phyloP scores from a whole-genome alignment of 2,888 invertebrate genomes.

The Tromatobia lineatoria region DNA sequence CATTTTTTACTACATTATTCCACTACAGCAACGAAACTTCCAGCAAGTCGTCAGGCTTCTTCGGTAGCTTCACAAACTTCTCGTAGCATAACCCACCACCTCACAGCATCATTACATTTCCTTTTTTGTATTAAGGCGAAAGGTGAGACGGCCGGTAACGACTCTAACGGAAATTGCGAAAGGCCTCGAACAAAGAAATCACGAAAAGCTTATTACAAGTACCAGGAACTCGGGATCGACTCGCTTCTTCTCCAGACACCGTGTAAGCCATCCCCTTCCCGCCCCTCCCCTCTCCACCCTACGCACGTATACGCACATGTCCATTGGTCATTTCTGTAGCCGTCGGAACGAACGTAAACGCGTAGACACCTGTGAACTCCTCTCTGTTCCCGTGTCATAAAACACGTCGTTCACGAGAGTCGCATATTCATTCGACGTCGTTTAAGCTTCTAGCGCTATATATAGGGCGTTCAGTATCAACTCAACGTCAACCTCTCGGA shows the following conservation, averaged over 20 bases:
- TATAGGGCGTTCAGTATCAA: background rate
- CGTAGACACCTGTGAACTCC: conserved; percentile 75
- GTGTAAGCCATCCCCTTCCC: background rate
- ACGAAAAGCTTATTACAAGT: conserved; percentile 66
- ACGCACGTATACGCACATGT: conserved; percentile 36
- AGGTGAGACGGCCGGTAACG: conserved; percentile 20
- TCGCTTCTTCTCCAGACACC: conserved; percentile 37
- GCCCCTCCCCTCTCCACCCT: background rate
- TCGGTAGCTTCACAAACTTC: background rate
- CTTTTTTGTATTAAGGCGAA: background rate
- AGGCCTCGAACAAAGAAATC: conserved; percentile 59
- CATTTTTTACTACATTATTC: no score
- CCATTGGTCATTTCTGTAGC: conserved; percentile 61
- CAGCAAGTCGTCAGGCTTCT: background rate
- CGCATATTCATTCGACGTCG: conserved; percentile 65
- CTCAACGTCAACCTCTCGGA: no score
- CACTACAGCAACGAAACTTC: background rate
- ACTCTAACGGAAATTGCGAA: conserved; percentile 56
- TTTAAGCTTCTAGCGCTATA: conserved; percentile 25
- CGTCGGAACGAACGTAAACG: conserved; percentile 71
- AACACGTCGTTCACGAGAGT: conserved; percentile 70
- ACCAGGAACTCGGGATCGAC: conserved; percentile 50
- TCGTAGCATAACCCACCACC: background rate
- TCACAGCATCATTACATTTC: background rate
- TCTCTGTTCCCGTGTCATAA: conserved; percentile 69